Evolutionary conservation across 2,113 vertebrate genomes (phyloP), one percentile per base, ranked within the genome.

Genomic region (Benitochromis conjunctus): DNA sequence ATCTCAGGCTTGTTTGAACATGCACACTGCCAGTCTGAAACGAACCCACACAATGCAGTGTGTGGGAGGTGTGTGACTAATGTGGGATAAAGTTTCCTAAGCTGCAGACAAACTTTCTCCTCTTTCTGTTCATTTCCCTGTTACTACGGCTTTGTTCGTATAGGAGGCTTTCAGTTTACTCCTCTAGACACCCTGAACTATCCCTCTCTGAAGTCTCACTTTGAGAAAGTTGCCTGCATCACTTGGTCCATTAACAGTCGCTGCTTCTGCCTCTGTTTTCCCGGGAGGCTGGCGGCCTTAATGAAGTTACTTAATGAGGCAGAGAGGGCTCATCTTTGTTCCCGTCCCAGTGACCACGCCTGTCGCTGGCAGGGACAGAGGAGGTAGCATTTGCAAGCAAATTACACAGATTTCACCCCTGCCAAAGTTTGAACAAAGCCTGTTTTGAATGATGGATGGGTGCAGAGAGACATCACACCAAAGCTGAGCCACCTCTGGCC

Each of bases 321-420:
- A 91, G 86, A 94, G 94, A 93, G 88, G 90, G 92, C 87, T 92
- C 88, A 93, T 95, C 94, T 94, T 96, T 96, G 94, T 95, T 91
- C 88, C 83, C 56, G 18, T 88, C 85, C 83, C 36, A 80, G 82
- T 92, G 91, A 93, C 91, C 94, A 93, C 89, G 93, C 92, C 92
- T 88, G 90, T 62, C 81, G 48, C 93, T 94, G 93, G 92, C 92
- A 93, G 79, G 85, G 85, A 94, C 78, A 90, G 85, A 95, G 55
- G 81, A 88, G 81, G 80, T 82, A 87, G 91, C 91, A 94, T 94
- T 94, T 89, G 89, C 86, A 84, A 89, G 89, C 94, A 96, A 96
- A 96, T 96, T 94, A 96, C 94, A 91, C 87, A 90, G 91, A 96
- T 97, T 97, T 96, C 93, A 95, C 95, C 95, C 96, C 87, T 96